Evolutionary conservation across 2,797 vertebrate species (phyloP).

Genomic region (Capromys pilorides): DNA sequence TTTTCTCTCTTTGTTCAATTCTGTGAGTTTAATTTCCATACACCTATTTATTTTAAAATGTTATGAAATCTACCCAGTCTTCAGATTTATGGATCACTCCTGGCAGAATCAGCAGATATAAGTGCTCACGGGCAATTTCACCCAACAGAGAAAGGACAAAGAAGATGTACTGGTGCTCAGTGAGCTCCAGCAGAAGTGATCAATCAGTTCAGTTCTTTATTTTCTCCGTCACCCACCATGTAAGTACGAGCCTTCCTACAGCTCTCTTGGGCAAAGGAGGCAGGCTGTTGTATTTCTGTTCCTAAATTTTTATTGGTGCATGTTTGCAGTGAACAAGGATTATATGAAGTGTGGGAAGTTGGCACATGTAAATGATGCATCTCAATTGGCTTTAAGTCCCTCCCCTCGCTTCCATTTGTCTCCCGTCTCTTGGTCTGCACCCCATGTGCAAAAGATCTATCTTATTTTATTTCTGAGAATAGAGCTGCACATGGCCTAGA

Average conservation of each 20-base stretch:
- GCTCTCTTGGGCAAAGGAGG: not conserved
- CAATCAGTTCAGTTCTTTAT: no score
- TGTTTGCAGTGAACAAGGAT: not conserved
- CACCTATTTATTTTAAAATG: not conserved
- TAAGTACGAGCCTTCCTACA: not conserved
- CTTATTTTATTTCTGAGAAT: not conserved
- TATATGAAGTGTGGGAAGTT: not conserved
- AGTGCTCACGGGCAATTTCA: not conserved
- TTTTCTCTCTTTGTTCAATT: not conserved
- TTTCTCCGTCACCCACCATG: not conserved
- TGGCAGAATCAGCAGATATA: not conserved
- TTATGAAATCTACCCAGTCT: not conserved
- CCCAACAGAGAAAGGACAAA: not conserved
- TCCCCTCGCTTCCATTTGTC: not conserved
- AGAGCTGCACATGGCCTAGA: not conserved
- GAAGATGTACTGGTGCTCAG: not conserved
- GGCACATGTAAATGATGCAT: not conserved
- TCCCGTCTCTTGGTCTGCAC: not conserved
- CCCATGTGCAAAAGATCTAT: not conserved
- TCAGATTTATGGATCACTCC: not conserved
- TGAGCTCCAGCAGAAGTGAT: not conserved
- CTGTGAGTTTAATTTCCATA: not conserved
- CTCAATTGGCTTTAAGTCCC: not conserved
- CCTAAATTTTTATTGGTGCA: not conserved
- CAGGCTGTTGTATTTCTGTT: not conserved